phyloP scores from a whole-genome alignment of 2,888 invertebrate species.

The Iphiclides podalirius region DNA sequence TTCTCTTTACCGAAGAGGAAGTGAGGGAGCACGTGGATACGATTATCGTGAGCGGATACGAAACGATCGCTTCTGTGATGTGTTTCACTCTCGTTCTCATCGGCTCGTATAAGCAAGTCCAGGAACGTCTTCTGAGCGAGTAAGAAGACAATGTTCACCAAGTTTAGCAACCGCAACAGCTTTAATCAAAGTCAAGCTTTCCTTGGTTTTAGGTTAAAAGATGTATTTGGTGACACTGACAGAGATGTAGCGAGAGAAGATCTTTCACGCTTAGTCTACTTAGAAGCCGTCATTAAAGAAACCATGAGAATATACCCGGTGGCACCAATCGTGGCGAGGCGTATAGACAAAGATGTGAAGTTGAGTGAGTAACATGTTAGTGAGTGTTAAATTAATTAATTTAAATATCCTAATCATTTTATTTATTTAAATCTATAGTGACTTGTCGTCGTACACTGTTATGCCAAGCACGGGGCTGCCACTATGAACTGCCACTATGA shows the following conservation, averaged over 20 bases:
- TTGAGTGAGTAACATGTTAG: too few species aligned
- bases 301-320: conserved; percentile 34
- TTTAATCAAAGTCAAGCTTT: too few species aligned
- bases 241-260: conserved; percentile 35
- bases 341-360: conserved; percentile 27
- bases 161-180: too few species aligned
- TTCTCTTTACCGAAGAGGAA: neutral
- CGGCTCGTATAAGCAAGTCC: conserved; percentile 48
- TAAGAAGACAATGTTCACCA: neutral
- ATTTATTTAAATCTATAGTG: too few species aligned
- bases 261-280: conserved; percentile 35
- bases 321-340: conserved; percentile 30
- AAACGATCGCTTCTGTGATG: conserved; percentile 48
- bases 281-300: conserved; percentile 43
- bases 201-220: neutral
- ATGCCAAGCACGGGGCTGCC: too few species aligned
- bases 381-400: too few species aligned
- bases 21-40: conserved; percentile 38
- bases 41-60: conserved; percentile 66
- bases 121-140: conserved; percentile 30
- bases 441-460: too few species aligned
- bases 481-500: too few species aligned
- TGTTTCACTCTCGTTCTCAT: conserved; percentile 47
- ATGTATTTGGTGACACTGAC: conserved; percentile 29
- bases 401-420: too few species aligned